phyloP scores from a whole-genome alignment of 1,140 invertebrate genomes.

The Hypothenemus hampei region DNA sequence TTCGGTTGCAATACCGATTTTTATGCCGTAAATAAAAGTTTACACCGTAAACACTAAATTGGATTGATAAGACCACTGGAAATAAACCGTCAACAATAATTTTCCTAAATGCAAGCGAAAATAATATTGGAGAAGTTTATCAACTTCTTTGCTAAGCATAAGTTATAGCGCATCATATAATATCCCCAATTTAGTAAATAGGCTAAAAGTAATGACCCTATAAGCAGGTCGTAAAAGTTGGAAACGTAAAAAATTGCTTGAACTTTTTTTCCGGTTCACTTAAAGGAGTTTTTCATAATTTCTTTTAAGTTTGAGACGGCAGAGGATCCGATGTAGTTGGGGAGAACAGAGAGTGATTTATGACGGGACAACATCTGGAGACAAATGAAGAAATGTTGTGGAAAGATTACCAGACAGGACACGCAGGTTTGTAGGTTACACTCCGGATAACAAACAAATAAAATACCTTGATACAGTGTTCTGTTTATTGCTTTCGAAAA shows the following conservation, averaged over 20 bases:
- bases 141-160: conserved; percentile 19
- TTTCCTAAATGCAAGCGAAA: conserved; percentile 2
- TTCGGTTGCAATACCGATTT: too few relatives aligned
- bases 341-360: conserved; percentile 25
- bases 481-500: conserved; percentile 34
- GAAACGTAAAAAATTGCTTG: conserved; percentile 20
- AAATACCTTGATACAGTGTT: conserved; percentile 33
- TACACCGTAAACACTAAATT: too few relatives aligned
- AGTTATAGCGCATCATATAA: conserved; percentile 23
- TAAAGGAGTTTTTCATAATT: conserved; percentile 19
- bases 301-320: conserved; percentile 6
- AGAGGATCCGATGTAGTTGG: not conserved
- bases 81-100: too few relatives aligned
- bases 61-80: too few relatives aligned
- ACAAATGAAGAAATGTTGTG: conserved; percentile 40
- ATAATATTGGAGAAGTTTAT: conserved; percentile 21
- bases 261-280: conserved; percentile 13
- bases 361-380: conserved; percentile 30
- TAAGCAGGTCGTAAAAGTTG: conserved; percentile 23
- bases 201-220: conserved; percentile 25
- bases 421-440: conserved; percentile 30
- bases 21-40: too few relatives aligned
- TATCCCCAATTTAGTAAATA: conserved; percentile 26
- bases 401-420: conserved; percentile 28
- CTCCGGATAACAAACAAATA: conserved; percentile 38